A percentile compares a stretch with the other conserved stretches of the same genome.
Evolutionary conservation across 2,797 vertebrate species (phyloP).

Genomic region (Phrynocephalus forsythii): DNA sequence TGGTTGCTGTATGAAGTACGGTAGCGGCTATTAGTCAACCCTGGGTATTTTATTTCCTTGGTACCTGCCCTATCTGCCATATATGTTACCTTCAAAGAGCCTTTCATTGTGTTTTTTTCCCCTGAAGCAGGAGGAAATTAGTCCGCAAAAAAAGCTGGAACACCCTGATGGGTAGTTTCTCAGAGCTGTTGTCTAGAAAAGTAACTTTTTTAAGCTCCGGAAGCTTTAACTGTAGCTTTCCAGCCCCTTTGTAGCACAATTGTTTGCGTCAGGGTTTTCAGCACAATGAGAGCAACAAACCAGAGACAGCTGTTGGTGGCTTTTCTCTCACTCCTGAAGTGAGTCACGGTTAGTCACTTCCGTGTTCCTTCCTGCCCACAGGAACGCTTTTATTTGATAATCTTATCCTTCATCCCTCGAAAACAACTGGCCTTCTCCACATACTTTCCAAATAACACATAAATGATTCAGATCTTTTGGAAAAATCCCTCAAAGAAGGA

Average conservation of each 20-base stretch:
- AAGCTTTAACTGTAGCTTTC: conserved; percentile 38
- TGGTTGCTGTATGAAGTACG: too few relatives aligned
- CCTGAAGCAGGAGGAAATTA: neutral
- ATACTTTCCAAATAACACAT: conserved; percentile 61
- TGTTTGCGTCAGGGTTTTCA: conserved; percentile 61
- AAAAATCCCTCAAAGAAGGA: conserved; percentile 44
- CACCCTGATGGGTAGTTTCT: neutral
- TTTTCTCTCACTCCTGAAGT: conserved; percentile 44
- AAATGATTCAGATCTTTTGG: conserved; percentile 50
- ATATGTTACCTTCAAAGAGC: too few relatives aligned
- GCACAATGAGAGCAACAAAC: neutral
- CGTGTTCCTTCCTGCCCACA: conserved; percentile 29
- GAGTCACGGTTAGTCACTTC: conserved; percentile 51
- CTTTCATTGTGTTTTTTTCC: neutral
- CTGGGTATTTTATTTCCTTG: too few relatives aligned
- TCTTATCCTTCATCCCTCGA: conserved; percentile 41
- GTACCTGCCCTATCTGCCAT: too few relatives aligned
- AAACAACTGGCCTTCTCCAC: conserved; percentile 59
- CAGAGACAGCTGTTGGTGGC: conserved; percentile 32
- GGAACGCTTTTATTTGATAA: conserved; percentile 33
- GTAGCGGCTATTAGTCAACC: too few relatives aligned
- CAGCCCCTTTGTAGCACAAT: conserved; percentile 4
- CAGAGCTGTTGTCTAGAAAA: neutral
- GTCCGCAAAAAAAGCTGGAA: neutral
- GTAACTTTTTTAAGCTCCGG: too few relatives aligned